Evolutionary conservation across 64 coral and sea anemone species (phyloP).

Genomic region (Actinia equina): DNA sequence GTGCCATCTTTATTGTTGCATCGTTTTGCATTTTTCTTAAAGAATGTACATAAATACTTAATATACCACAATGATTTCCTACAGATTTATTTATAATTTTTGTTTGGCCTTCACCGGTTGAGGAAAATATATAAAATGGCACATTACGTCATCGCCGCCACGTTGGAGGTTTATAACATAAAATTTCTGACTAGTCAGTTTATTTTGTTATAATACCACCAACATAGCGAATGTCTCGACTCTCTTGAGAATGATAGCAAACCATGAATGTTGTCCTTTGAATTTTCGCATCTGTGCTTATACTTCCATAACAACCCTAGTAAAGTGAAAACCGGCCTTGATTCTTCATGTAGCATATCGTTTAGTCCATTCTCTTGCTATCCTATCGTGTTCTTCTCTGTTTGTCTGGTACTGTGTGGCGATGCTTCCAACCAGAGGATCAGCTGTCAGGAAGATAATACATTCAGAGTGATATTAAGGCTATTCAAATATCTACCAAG

Average conservation of each 20-base stretch:
- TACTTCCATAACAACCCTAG: neutral
- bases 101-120: neutral
- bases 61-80: no score
- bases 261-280: neutral
- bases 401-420: slow-evolving; percentile 85
- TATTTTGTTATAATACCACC: no score
- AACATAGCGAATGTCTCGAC: neutral
- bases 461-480: neutral
- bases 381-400: slow-evolving; percentile 88
- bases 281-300: neutral
- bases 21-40: no score
- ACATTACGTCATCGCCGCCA: neutral
- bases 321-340: neutral
- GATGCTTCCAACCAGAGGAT: slow-evolving; percentile 96
- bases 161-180: no score
- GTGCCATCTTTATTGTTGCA: no score
- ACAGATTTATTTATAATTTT: neutral
- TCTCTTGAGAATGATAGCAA: neutral
- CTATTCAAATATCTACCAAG: no score
- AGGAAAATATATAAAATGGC: neutral
- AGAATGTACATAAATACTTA: no score
- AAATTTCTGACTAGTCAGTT: no score
- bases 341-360: slow-evolving; percentile 78
- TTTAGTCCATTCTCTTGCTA: slow-evolving; percentile 86
- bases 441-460: slow-evolving; percentile 39